phyloP scores from a whole-genome alignment of 2,888 invertebrate species.

The Tillus elongatus region DNA sequence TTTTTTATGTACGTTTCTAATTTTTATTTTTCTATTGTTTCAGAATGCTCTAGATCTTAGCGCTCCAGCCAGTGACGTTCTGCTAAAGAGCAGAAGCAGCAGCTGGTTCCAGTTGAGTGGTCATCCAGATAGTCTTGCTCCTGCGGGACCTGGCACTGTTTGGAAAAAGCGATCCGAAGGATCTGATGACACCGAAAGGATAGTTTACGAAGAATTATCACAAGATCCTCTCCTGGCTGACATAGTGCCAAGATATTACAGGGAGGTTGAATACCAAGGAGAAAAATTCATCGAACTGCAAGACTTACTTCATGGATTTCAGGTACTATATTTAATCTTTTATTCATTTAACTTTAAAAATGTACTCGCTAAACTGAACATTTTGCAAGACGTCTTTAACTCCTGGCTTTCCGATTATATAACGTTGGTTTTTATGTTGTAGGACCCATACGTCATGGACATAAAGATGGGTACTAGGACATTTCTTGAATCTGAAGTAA shows the following conservation, averaged over 20 bases:
- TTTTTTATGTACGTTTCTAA: too few relatives aligned
- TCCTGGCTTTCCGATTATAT: too few relatives aligned
- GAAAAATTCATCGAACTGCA: conserved; percentile 90
- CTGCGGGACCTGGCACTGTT: conserved; percentile 86
- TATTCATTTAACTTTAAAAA: too few relatives aligned
- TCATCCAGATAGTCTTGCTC: conserved; percentile 86
- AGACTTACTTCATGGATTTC: conserved; percentile 83
- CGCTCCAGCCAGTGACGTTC: conserved; percentile 80
- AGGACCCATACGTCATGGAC: conserved; percentile 92
- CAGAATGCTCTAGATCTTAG: conserved; percentile 88
- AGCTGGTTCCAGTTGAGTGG: conserved; percentile 90
- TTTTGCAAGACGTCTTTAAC: too few relatives aligned
- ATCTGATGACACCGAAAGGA: conserved; percentile 62
- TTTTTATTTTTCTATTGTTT: conserved; percentile 44
- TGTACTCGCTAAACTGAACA: too few relatives aligned
- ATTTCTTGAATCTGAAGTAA: conserved; percentile 91
- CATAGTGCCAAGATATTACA: conserved; percentile 75
- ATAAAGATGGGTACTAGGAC: conserved; percentile 95
- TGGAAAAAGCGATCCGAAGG: conserved; percentile 78
- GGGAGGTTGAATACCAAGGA: conserved; percentile 69
- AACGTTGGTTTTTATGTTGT: conserved; percentile 28
- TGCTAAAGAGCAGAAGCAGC: conserved; percentile 60
- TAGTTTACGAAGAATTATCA: conserved; percentile 70
- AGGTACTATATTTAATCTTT: too few relatives aligned
- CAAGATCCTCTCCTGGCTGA: conserved; percentile 62